Conservation (phyloP, 2,113 vertebrate species). For the Trinectes maculatus region DNA sequence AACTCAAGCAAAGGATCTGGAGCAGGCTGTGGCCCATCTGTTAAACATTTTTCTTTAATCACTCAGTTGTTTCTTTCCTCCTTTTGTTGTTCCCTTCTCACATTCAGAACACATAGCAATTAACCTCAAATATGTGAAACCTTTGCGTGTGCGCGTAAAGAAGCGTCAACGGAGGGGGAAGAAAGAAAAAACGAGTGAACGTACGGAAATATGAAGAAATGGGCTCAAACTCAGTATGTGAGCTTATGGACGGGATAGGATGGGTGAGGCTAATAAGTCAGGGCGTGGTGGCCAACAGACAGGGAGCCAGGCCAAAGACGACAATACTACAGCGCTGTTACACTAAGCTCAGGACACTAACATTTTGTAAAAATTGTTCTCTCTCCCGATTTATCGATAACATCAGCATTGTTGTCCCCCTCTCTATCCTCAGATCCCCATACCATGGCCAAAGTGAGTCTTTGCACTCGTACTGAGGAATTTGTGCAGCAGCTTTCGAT, state of each 20-base stretch:
- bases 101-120: constrained; percentile 62
- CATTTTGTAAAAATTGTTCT: constrained; percentile 44
- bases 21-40: constrained; percentile 77
- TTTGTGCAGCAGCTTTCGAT: constrained; percentile 72
- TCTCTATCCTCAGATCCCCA: constrained; percentile 29
- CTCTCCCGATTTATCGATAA: constrained; percentile 38
- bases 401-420: neutral
- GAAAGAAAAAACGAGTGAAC: neutral
- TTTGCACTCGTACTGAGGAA: constrained; percentile 60
- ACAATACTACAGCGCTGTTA: constrained; percentile 59
- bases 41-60: constrained; percentile 82
- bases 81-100: constrained; percentile 74
- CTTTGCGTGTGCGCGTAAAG: constrained; percentile 58
- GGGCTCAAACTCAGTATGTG: constrained; percentile 26
- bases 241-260: constrained; percentile 42
- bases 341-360: constrained; percentile 21
- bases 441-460: constrained; percentile 38
- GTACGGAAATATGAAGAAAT: constrained; percentile 35
- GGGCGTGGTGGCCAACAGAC: constrained; percentile 71
- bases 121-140: constrained; percentile 69
- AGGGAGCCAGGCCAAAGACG: constrained; percentile 63
- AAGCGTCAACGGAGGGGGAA: neutral
- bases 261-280: constrained; percentile 64
- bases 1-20: constrained; percentile 60
- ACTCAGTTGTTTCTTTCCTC: constrained; percentile 74